phyloP scores from a whole-genome alignment of 2,888 invertebrate species.

The Labia minor region DNA sequence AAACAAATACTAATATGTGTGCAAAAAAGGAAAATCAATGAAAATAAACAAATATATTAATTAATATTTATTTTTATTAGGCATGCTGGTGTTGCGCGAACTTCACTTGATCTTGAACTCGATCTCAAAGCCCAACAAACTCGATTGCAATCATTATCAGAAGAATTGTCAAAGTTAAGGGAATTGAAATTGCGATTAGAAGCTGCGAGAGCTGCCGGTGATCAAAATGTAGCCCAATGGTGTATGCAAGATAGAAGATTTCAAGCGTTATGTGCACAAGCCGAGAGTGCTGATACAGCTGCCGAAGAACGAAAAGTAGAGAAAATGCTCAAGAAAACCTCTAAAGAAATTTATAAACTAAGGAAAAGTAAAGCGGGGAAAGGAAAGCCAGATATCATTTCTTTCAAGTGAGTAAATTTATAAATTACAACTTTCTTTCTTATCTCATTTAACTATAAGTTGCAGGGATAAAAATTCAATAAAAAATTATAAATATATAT shows the following conservation, averaged over 20 bases:
- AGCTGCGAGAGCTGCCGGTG: constrained; percentile 71
- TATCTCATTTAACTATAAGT: constrained; percentile 15
- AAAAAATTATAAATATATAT: constrained; percentile 15
- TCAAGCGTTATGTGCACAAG: constrained; percentile 52
- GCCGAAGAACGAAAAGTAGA: constrained; percentile 59
- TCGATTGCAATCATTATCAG: constrained; percentile 66
- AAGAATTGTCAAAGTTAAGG: constrained; percentile 70
- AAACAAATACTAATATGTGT: too few species aligned
- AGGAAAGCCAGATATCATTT: constrained; percentile 80
- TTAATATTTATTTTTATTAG: constrained; percentile 27
- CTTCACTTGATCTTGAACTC: constrained; percentile 82
- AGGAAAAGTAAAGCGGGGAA: constrained; percentile 77
- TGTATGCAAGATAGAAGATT: constrained; percentile 79
- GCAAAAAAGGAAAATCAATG: too few species aligned
- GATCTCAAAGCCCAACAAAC: constrained; percentile 88
- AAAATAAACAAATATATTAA: too few species aligned
- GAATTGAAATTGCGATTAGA: constrained; percentile 69
- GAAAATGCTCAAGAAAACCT: constrained; percentile 74
- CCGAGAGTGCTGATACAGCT: constrained; percentile 39
- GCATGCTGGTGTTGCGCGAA: constrained; percentile 55
- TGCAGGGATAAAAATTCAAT: background rate
- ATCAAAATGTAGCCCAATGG: constrained; percentile 73
- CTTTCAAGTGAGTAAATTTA: constrained; percentile 67
- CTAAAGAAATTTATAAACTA: constrained; percentile 82
- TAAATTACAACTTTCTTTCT: too few species aligned